These are phyloP conservation scores for Conops quadrifasciatus DNA, from an alignment of 2,888 invertebrate species.

Conservation along the genomic window DNA sequence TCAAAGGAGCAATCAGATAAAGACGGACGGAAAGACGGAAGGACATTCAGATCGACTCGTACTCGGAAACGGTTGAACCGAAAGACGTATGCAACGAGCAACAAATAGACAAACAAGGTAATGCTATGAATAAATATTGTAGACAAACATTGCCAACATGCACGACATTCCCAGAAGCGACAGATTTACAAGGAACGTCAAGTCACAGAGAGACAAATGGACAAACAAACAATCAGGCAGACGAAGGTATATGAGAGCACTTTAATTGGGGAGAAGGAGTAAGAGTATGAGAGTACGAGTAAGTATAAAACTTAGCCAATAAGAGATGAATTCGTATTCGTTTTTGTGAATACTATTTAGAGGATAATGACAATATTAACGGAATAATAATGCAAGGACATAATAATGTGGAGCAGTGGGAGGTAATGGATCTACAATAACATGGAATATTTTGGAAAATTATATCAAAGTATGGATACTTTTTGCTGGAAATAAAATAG, in stretches of 20 bases:
- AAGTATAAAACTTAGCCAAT: not conserved
- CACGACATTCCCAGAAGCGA: conserved; percentile 41
- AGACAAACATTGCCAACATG: conserved; percentile 36
- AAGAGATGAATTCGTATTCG: too few relatives aligned
- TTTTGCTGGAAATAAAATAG: too few relatives aligned
- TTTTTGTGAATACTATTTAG: too few relatives aligned
- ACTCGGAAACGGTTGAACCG: not conserved
- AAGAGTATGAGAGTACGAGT: not conserved
- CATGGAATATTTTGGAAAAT: too few relatives aligned
- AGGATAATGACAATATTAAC: conserved; percentile 36
- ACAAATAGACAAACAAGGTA: conserved; percentile 34
- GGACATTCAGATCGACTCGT: not conserved
- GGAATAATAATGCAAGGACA: conserved; percentile 30
- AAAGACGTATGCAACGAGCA: conserved; percentile 21
- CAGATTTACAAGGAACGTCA: conserved; percentile 36
- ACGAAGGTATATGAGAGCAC: not conserved
- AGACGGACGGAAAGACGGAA: not conserved
- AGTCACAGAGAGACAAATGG: conserved; percentile 9
- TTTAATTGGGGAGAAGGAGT: too few relatives aligned
- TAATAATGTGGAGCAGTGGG: too few relatives aligned
- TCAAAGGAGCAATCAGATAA: conserved; percentile 24
- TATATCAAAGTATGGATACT: too few relatives aligned
- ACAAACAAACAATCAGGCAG: conserved; percentile 10
- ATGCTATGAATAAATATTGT: conserved; percentile 38
- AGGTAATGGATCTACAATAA: too few relatives aligned